Evolutionary conservation across 2,113 vertebrate species (phyloP), one percentile per base, ranked within the genome.

Genomic region (Nycticorax nycticorax): DNA sequence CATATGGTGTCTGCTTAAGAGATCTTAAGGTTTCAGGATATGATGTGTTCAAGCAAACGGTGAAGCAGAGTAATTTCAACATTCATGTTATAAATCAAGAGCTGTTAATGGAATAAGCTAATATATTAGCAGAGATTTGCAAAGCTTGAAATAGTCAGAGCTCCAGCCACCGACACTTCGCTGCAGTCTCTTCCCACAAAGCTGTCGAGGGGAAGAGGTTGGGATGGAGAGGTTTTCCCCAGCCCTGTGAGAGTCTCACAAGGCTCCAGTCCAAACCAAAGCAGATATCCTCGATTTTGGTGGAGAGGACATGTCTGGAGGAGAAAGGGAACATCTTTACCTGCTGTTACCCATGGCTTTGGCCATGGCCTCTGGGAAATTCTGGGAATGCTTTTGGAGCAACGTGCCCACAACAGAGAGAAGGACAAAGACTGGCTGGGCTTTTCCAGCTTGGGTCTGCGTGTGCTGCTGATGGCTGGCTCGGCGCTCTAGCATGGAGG

Each of bases 401-500:
- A 86, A 11, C 0, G 0, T 66, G 32, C 8, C 14, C 45, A 35
- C 53, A 37, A n/a, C 10, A 57, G n/a, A 55, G 16, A 33, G 24
- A 64, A 77, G 30, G 22, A 26, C 27, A 72, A 92, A 68, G 62
- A 19, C n/a, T 62, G 1, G 0, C 33, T 68, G 56, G 56, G 20
- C 18, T 78, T 88, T 63, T 88, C 48, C 55, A 83, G 3, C 12
- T 45, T 52, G 27, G 35, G 35, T 30, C 82, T 89, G 24, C 5
- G 4, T 0, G 2, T 55, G n/a, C 32, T 88, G 59, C 57, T 68
- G 59, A 14, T 12, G 59, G 6, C 48, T 80, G 72, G 33, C 39
- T 85, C 33, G 28, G 3, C 1, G 1, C 66, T 73, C 0, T 1
- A 21, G 14, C 9, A 6, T 7, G 21, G 14, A 56, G 27, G 30